Conservation (phyloP, 2,113 vertebrate genomes). For the Notothenia rossii region DNA sequence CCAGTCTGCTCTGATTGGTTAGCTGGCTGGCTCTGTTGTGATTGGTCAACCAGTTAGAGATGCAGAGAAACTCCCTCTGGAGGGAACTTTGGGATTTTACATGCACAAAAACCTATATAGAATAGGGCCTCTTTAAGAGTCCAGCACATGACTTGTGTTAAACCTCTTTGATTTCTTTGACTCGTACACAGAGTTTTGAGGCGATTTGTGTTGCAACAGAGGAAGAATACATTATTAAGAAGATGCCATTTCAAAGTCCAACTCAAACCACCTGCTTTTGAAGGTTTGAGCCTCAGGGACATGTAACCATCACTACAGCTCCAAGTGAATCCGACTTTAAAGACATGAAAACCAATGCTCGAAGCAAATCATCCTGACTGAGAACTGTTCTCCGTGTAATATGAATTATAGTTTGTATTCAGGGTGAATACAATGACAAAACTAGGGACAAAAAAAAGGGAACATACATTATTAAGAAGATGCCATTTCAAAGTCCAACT, state of each 20-base stretch:
- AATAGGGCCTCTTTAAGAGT: background rate
- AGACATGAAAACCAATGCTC: background rate
- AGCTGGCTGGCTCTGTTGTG: no score
- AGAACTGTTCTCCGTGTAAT: slow-evolving; percentile 1
- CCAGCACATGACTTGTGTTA: background rate
- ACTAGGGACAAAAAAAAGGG: background rate
- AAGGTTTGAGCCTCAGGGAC: background rate
- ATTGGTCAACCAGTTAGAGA: no score
- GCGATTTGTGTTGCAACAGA: background rate
- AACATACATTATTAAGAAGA: background rate
- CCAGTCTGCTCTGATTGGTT: no score
- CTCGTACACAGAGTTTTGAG: background rate
- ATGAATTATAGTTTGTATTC: background rate
- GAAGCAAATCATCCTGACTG: background rate
- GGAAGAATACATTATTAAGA: background rate
- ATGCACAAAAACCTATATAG: no score
- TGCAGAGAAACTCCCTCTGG: no score
- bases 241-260: background rate
- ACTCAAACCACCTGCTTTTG: background rate
- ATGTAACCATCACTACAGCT: background rate
- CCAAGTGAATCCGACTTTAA: background rate
- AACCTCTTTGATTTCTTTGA: background rate
- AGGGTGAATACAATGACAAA: background rate
- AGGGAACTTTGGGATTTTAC: no score
- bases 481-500: background rate